Percentiles rank a stretch among this genome's conserved stretches.
These are phyloP conservation scores for Actinostola sp. DNA, from an alignment of 92 coral and sea anemone genomes.

Conservation along the genomic window DNA sequence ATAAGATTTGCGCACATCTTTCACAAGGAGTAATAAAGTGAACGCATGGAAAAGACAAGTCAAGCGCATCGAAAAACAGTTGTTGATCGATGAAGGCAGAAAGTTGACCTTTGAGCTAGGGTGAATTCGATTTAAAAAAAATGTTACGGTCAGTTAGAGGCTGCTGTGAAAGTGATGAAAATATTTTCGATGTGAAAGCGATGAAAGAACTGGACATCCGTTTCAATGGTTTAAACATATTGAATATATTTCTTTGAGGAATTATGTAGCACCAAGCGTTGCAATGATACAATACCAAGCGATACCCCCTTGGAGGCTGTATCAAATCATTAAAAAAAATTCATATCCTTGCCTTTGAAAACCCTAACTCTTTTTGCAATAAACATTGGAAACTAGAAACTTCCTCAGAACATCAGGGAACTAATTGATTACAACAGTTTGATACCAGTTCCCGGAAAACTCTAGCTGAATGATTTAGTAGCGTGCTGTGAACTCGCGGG, in stretches of 20 bases:
- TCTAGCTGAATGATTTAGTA: slow-evolving; percentile 1
- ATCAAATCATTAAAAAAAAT: slow-evolving; percentile 58
- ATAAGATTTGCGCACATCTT: slow-evolving; percentile 14
- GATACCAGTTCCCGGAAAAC: slow-evolving; percentile 66
- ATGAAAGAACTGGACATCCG: slow-evolving; percentile 29
- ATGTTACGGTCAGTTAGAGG: slow-evolving; percentile 14
- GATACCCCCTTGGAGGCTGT: slow-evolving; percentile 25
- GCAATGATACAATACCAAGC: slow-evolving; percentile 25
- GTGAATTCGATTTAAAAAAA: background rate
- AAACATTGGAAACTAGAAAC: slow-evolving; percentile 84
- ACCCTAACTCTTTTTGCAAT: slow-evolving; percentile 76
- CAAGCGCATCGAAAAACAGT: too few species aligned
- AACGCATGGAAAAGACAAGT: too few species aligned
- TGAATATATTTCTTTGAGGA: slow-evolving; percentile 25
- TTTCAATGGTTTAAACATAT: slow-evolving; percentile 11
- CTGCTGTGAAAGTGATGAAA: slow-evolving; percentile 19
- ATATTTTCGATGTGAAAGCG: slow-evolving; percentile 24
- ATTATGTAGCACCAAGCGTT: slow-evolving; percentile 13
- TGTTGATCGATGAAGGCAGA: too few species aligned
- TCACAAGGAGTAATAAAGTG: background rate
- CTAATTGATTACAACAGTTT: slow-evolving; percentile 77
- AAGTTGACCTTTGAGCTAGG: slow-evolving; percentile 3
- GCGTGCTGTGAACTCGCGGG: slow-evolving; percentile 18
- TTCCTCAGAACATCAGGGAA: slow-evolving; percentile 76
- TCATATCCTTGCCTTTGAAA: slow-evolving; percentile 82